Conservation (phyloP, 2,888 invertebrate genomes). For the Macrosoma leucophasiata region DNA sequence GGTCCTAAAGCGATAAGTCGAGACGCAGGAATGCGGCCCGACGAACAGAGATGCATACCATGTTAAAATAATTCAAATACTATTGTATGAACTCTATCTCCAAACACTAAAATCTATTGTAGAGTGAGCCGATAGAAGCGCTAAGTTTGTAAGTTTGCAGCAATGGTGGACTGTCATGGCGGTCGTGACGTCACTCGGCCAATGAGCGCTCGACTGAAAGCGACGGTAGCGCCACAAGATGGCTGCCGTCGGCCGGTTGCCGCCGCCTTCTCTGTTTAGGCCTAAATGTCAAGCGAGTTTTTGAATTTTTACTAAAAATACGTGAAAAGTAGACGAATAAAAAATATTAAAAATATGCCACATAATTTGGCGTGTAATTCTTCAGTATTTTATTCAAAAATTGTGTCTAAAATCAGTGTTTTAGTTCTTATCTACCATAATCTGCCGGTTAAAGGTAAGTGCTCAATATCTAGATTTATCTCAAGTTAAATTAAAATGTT, state of each 20-base stretch:
- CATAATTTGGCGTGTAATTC: no score
- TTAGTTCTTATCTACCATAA: no score
- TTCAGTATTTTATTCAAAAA: no score
- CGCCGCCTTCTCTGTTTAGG: conserved; percentile 70
- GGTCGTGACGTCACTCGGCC: conserved; percentile 70
- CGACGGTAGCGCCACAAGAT: conserved; percentile 73
- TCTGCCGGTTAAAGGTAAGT: no score
- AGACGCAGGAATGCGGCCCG: conserved; percentile 65
- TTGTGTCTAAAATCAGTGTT: no score
- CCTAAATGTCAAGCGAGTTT: conserved; percentile 57
- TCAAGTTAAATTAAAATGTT: no score
- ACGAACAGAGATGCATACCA: conserved; percentile 57
- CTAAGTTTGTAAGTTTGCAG: conserved; percentile 45
- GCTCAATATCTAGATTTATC: no score
- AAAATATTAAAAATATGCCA: no score
- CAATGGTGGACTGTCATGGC: conserved; percentile 70
- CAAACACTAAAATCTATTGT: no score
- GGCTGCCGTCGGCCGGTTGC: conserved; percentile 64
- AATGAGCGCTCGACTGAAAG: conserved; percentile 56
- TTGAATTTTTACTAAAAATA: conserved; percentile 23
- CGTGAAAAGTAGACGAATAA: conserved; percentile 1
- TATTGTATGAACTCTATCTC: no score
- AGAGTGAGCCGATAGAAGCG: no score
- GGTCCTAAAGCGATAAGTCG: conserved; percentile 67
- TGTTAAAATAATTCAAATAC: conserved; percentile 34